Percentiles rank a stretch among this genome's conserved stretches.
Evolutionary conservation across 1,140 invertebrate genomes (phyloP).

Genomic region (Steinernema feltiae): DNA sequence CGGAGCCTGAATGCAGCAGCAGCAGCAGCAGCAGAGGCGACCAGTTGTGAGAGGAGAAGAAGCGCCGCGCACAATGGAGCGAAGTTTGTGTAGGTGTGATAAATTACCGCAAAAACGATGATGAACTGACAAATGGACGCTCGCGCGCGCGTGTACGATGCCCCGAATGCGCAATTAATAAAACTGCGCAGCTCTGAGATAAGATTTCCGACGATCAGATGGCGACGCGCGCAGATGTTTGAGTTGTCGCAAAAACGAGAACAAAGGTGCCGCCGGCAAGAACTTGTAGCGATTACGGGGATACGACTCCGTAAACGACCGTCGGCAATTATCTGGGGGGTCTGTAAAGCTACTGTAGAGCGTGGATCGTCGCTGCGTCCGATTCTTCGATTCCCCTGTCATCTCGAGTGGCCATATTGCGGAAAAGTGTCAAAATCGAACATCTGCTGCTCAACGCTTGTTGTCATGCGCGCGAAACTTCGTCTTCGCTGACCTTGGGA

Average conservation of each 20-base stretch:
- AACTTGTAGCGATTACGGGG: neutral
- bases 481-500: neutral
- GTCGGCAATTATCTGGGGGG: no score
- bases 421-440: neutral
- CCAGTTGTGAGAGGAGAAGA: neutral
- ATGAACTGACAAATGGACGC: neutral
- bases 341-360: no score
- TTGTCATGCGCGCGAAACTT: neutral
- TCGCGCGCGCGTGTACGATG: neutral
- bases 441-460: neutral
- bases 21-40: no score
- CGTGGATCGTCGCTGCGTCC: no score
- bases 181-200: neutral
- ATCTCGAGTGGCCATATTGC: neutral
- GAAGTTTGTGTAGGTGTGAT: conserved; percentile 5
- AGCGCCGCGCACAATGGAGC: neutral
- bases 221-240: neutral
- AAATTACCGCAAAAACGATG: conserved; percentile 14
- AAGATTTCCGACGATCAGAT: conserved; percentile 10
- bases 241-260: neutral
- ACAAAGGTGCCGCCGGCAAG: conserved; percentile 6
- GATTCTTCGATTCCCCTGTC: neutral
- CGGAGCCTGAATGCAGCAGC: neutral
- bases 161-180: neutral
- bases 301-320: neutral